Base-by-base conservation (phyloP, 2,113 vertebrate species). In the Thunnus maccoyii region DNA sequence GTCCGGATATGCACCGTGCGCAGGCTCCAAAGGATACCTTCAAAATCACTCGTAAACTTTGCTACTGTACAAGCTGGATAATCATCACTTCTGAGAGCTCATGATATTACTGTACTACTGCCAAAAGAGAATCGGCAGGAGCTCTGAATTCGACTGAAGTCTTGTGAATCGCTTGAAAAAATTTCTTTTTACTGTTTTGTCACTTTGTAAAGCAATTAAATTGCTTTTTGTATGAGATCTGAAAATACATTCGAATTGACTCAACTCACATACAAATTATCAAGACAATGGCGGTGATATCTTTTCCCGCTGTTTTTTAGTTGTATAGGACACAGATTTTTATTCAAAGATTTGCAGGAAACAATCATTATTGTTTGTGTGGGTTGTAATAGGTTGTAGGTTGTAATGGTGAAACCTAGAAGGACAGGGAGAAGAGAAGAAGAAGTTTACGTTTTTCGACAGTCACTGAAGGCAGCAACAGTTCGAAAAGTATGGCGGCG, bases 401-500 rank as follows among this genome's bases (percentile, higher is more conserved):
- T 22, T 22, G 22, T 22, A 15, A 3, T 3, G 20, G 5, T 46
- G 13, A 44, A 44, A 55, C 51, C 51, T 47, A 16, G 64, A 32
- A n/a, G 10, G 50, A 15, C 30, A 55, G 50, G 48, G 41, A 20
- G 18, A 0, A 13, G 11, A 25, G 1, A 41, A 18, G 3, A 0
- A 2, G 1, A 17, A 5, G 8, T 41, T 3, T 56, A 0, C 10
- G 0, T 3, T n/a, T 67, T 46, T 54, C 46, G 56, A 55, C 20
- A 20, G 71, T 11, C 14, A 65, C 0, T 72, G 73, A 89, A 89
- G 0, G 82, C 78, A 84, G 4, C 89, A 18, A 1, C 11, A 73
- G 65, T 94, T 93, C 79, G 84, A 92, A 96, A 87, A 90, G 66
- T 22, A 96, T 96, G 97, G 96, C 96, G 94, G 88, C 88, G 20